Evolutionary conservation across 30 jellyfish, hydroid and myxozoan species (phyloP).

Genomic region (Hydractinia symbiolongicarpus): DNA sequence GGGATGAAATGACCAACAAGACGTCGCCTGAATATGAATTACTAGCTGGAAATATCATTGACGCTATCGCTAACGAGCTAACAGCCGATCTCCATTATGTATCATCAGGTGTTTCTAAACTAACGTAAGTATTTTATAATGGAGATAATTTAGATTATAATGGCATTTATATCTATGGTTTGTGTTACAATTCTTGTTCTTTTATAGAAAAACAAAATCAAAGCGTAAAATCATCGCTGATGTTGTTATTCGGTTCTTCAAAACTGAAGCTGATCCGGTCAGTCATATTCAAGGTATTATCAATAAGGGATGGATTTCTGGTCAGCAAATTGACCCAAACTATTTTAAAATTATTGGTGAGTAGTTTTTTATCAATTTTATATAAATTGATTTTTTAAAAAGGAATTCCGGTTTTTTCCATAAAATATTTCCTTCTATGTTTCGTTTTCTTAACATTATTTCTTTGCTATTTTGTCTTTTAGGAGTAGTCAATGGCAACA

Average conservation of each 20-base stretch:
- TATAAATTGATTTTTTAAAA: not conserved
- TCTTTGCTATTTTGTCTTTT: not conserved
- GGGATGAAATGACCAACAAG: constrained; percentile 43
- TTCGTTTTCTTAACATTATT: not conserved
- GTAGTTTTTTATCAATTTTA: not conserved
- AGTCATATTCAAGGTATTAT: constrained; percentile 63
- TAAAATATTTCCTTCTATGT: not conserved
- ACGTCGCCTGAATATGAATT: constrained; percentile 53
- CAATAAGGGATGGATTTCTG: constrained; percentile 82
- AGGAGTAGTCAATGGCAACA: constrained; percentile 54
- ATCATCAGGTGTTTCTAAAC: constrained; percentile 14
- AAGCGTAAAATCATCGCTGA: constrained; percentile 39
- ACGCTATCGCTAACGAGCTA: constrained; percentile 37
- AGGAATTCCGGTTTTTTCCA: not conserved
- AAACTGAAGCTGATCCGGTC: constrained; percentile 67
- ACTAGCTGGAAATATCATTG: constrained; percentile 71
- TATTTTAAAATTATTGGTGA: constrained; percentile 57
- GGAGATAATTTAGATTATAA: not conserved
- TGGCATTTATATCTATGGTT: not conserved
- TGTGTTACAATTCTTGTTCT: not conserved
- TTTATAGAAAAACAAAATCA: constrained; percentile 4
- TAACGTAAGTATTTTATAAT: not conserved
- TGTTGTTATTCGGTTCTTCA: constrained; percentile 56
- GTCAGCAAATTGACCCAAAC: constrained; percentile 52
- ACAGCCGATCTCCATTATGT: constrained; percentile 17